Conservation (phyloP, 2,888 invertebrate genomes). For the Cheilosia pagana region DNA sequence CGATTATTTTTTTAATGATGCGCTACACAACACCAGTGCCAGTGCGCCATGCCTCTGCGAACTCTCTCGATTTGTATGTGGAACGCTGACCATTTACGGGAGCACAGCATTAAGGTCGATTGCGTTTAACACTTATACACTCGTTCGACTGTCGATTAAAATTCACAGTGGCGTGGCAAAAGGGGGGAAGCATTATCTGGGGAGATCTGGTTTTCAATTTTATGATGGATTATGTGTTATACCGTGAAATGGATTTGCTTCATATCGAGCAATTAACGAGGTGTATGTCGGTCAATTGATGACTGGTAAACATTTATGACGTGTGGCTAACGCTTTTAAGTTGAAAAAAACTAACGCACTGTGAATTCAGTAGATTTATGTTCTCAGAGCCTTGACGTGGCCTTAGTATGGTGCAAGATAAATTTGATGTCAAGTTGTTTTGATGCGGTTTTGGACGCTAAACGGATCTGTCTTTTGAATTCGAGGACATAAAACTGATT, state of each 20-base stretch:
- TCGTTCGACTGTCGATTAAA: neutral
- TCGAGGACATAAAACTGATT: no score
- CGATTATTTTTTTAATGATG: neutral
- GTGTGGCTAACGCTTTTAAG: neutral
- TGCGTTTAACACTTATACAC: constrained; percentile 6
- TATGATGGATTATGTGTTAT: constrained; percentile 29
- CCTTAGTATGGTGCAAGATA: no score
- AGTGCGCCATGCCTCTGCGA: neutral
- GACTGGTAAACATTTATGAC: constrained; percentile 12
- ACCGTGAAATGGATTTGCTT: constrained; percentile 8
- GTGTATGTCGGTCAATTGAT: constrained; percentile 28
- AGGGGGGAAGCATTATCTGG: neutral
- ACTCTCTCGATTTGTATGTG: constrained; percentile 7
- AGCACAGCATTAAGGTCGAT: constrained; percentile 41
- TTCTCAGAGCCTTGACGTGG: neutral
- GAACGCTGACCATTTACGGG: constrained; percentile 56
- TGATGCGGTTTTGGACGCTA: no score
- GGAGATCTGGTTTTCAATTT: constrained; percentile 10
- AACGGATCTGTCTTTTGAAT: no score
- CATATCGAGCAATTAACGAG: constrained; percentile 20
- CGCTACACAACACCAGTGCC: neutral
- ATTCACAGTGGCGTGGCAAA: constrained; percentile 1
- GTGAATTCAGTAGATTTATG: no score
- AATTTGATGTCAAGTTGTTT: no score
- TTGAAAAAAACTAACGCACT: no score